phyloP scores from a whole-genome alignment of 1,140 invertebrate species.

The Galendromus occidentalis region DNA sequence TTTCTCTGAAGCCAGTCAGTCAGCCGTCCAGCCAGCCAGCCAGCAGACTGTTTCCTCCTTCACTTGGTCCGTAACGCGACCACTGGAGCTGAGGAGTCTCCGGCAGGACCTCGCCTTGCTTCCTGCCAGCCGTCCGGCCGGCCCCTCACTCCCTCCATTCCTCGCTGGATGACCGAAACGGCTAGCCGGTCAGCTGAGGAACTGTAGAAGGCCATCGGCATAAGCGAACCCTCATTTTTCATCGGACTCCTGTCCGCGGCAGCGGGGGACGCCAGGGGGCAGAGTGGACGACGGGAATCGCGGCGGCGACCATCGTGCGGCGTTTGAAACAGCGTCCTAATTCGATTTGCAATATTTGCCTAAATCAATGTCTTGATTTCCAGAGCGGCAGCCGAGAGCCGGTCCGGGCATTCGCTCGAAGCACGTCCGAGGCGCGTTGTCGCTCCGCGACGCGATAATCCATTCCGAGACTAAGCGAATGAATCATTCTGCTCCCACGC shows the following conservation, averaged over 20 bases:
- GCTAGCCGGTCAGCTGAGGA: neutral
- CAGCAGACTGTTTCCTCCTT: neutral
- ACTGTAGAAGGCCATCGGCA: too few species aligned
- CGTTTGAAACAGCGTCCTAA: neutral
- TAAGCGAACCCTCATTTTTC: too few species aligned
- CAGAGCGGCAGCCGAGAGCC: neutral
- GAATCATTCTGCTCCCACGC: too few species aligned
- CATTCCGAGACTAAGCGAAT: too few species aligned
- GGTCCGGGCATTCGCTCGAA: too few species aligned
- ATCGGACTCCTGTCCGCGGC: neutral
- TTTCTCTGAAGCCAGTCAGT: constrained; percentile 5
- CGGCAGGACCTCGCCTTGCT: too few species aligned
- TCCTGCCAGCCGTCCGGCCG: too few species aligned
- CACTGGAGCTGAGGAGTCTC: too few species aligned
- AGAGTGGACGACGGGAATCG: neutral
- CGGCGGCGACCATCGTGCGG: neutral
- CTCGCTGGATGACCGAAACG: neutral
- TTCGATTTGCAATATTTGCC: neutral
- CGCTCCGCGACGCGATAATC: too few species aligned
- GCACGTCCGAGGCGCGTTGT: too few species aligned
- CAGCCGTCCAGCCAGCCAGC: neutral
- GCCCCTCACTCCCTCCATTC: neutral
- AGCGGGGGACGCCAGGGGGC: neutral
- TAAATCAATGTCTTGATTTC: neutral
- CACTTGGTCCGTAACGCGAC: too few species aligned